A percentile compares a stretch with the other conserved stretches of the same genome.
phyloP scores from a whole-genome alignment of 2,888 invertebrate species.

The Campoletis raptor region DNA sequence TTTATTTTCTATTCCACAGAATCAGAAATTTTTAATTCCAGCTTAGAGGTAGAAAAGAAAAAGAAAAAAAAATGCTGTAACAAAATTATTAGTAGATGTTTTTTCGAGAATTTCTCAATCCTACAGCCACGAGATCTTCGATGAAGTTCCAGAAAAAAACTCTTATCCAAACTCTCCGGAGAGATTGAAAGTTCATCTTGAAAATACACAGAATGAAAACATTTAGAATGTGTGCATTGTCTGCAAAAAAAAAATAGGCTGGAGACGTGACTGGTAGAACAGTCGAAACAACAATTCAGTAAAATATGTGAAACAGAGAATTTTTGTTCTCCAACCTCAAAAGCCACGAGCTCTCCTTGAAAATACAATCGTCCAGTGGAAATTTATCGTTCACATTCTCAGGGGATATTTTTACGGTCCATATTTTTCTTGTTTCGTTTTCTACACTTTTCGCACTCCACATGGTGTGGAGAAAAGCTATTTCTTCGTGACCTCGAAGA shows the following conservation, averaged over 20 bases:
- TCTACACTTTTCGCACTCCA: constrained; percentile 22
- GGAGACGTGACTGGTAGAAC: background rate
- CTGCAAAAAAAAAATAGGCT: background rate
- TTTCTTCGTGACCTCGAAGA: constrained; percentile 45
- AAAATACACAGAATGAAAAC: background rate
- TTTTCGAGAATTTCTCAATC: background rate
- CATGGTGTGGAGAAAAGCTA: constrained; percentile 24
- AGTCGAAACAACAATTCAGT: background rate
- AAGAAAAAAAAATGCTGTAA: no score
- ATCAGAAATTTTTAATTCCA: background rate
- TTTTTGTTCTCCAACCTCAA: constrained; percentile 1
- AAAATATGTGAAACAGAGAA: constrained; percentile 8
- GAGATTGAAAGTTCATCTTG: background rate
- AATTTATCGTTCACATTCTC: constrained; percentile 61
- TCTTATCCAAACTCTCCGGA: background rate
- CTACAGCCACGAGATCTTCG: background rate
- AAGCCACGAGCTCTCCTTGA: background rate
- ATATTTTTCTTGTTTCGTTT: constrained; percentile 33
- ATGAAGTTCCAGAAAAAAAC: background rate
- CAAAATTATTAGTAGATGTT: no score
- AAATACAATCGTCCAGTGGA: constrained; percentile 32
- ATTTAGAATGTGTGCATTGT: background rate
- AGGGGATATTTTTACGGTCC: constrained; percentile 46
- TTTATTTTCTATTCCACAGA: background rate
- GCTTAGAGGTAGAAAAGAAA: no score